A percentile compares a stretch with the other conserved stretches of the same genome.
These are phyloP conservation scores for Pseudanteris insignis DNA, from an alignment of 2,888 invertebrate genomes.

Conservation along the genomic window DNA sequence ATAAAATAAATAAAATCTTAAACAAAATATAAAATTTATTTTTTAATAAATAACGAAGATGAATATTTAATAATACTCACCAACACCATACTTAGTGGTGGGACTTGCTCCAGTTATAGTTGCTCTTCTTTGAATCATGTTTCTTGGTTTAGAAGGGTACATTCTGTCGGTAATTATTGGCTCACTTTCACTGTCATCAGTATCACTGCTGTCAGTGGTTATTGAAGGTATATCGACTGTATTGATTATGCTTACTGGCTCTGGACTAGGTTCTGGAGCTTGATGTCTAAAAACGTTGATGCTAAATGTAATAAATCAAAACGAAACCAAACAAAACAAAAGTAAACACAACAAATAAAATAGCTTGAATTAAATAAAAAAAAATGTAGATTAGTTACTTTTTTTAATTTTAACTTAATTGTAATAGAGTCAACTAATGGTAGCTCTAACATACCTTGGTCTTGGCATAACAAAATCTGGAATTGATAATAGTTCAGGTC, in stretches of 20 bases:
- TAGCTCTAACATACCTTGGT: conserved; percentile 67
- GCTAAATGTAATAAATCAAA: conserved; percentile 31
- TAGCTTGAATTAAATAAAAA: conserved; percentile 13
- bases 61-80: too few species aligned
- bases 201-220: conserved; percentile 70
- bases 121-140: conserved; percentile 82
- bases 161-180: conserved; percentile 71
- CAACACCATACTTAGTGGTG: conserved; percentile 71
- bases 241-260: conserved; percentile 58
- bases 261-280: conserved; percentile 54
- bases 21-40: too few species aligned
- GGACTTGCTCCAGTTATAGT: conserved; percentile 87
- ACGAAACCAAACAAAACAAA: conserved; percentile 24
- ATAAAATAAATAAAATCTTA: too few species aligned
- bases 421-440: too few species aligned
- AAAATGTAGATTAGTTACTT: conserved; percentile 5
- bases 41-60: too few species aligned
- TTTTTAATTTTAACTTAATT: too few species aligned
- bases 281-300: conserved; percentile 49
- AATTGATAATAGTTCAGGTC: conserved; percentile 72
- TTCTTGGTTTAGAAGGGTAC: conserved; percentile 80
- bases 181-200: conserved; percentile 69
- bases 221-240: conserved; percentile 60
- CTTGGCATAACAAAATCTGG: conserved; percentile 71
- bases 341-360: conserved; percentile 19